Percentiles rank a stretch among this genome's conserved stretches.
These are phyloP conservation scores for Gymnocypris eckloni DNA, from an alignment of 2,797 vertebrate genomes.

Conservation along the genomic window DNA sequence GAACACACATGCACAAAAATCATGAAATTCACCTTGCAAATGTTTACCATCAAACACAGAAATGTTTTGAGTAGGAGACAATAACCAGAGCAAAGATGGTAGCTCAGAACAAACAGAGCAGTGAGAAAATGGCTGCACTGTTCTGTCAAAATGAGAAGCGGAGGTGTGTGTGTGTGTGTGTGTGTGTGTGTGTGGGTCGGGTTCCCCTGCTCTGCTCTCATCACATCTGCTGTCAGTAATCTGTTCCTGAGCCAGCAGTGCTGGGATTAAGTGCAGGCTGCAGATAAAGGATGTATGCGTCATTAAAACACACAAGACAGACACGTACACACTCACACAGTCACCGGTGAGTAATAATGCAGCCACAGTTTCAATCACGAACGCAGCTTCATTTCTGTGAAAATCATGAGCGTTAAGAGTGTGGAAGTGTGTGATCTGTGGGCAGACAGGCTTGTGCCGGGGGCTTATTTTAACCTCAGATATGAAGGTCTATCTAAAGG, in stretches of 20 bases:
- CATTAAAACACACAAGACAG: constrained; percentile 76
- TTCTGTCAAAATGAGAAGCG: constrained; percentile 59
- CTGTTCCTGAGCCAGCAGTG: constrained; percentile 79
- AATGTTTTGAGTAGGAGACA: constrained; percentile 58
- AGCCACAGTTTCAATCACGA: constrained; percentile 12
- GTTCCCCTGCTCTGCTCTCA: constrained; percentile 67
- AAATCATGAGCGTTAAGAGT: constrained; percentile 44
- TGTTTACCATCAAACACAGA: constrained; percentile 58
- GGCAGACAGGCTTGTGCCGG: constrained; percentile 57
- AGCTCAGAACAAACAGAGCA: constrained; percentile 34
- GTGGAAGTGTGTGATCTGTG: constrained; percentile 55
- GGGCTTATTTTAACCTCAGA: constrained; percentile 33
- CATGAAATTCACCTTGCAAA: constrained; percentile 52
- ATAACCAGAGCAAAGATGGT: constrained; percentile 58
- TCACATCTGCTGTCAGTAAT: constrained; percentile 80
- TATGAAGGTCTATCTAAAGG: neutral
- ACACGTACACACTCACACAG: constrained; percentile 65
- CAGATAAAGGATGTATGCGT: constrained; percentile 78
- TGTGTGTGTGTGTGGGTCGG: constrained; percentile 43
- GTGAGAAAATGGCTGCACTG: constrained; percentile 61
- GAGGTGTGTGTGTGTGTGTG: constrained; percentile 41
- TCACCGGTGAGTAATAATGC: constrained; percentile 45
- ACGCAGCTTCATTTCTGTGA: constrained; percentile 28
- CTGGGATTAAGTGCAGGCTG: constrained; percentile 80
- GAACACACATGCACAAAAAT: constrained; percentile 47